These are phyloP conservation scores for Drosophila putrida DNA, from an alignment of 2,888 invertebrate genomes.

Conservation along the genomic window DNA sequence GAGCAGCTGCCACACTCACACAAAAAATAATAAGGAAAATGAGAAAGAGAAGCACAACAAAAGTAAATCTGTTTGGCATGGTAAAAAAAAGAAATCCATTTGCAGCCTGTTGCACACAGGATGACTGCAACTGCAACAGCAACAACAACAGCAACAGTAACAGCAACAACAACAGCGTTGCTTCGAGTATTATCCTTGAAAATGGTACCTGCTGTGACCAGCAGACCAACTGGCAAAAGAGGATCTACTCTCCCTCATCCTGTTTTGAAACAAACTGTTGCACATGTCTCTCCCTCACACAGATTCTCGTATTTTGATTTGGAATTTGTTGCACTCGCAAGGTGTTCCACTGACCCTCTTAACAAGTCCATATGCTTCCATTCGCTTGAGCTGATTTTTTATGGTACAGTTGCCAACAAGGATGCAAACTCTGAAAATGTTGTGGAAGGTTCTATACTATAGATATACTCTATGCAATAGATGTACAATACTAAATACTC, in stretches of 20 bases:
- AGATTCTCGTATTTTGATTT: conserved; percentile 39
- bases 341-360: conserved; percentile 75
- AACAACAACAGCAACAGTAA: conserved; percentile 16
- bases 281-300: conserved; percentile 68
- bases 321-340: conserved; percentile 67
- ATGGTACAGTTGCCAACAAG: conserved; percentile 13
- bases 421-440: too few relatives aligned
- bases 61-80: conserved; percentile 74
- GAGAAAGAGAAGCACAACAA: conserved; percentile 45
- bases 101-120: conserved; percentile 77
- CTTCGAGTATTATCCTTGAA: conserved; percentile 47
- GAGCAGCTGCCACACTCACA: conserved; percentile 54
- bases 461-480: too few relatives aligned
- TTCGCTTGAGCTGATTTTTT: conserved; percentile 3
- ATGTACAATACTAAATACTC: too few relatives aligned
- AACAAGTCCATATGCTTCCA: conserved; percentile 10
- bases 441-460: too few relatives aligned
- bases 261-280: conserved; percentile 70
- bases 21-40: conserved; percentile 45
- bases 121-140: conserved; percentile 44
- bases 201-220: conserved; percentile 74
- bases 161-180: not conserved
- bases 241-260: conserved; percentile 64
- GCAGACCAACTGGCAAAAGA: conserved; percentile 64
- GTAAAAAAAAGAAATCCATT: conserved; percentile 70